Evolutionary conservation across 2,888 invertebrate genomes (phyloP).

Genomic region (Lasioglossum calceatum): DNA sequence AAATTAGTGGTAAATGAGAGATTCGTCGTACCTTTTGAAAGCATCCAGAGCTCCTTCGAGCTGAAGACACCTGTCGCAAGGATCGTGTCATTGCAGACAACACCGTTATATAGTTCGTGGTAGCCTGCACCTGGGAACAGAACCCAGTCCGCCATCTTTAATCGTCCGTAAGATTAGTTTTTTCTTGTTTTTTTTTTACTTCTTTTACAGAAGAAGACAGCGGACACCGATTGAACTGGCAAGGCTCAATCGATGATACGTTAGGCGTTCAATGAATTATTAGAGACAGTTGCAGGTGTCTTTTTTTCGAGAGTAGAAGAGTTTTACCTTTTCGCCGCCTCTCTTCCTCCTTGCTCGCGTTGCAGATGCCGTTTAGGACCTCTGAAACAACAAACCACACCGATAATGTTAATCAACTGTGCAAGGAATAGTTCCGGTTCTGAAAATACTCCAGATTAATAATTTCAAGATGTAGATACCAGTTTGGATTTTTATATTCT

Average conservation of each 20-base stretch:
- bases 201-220: neutral
- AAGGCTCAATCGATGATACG: slow-evolving; percentile 1
- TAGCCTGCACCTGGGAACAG: slow-evolving; percentile 84
- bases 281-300: neutral
- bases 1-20: slow-evolving; percentile 30
- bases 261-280: neutral
- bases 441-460: neutral
- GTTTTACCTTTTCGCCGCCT: slow-evolving; percentile 83
- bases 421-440: neutral
- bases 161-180: slow-evolving; percentile 20
- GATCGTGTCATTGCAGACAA: slow-evolving; percentile 99
- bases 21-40: slow-evolving; percentile 94
- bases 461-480: neutral
- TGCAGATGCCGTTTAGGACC: slow-evolving; percentile 84
- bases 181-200: neutral
- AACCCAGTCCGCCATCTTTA: slow-evolving; percentile 78
- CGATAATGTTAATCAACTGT: slow-evolving; percentile 22
- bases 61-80: slow-evolving; percentile 99
- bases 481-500: neutral
- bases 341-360: slow-evolving; percentile 83
- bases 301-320: neutral
- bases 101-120: slow-evolving; percentile 99
- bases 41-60: slow-evolving; percentile 99
- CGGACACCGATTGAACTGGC: slow-evolving; percentile 7
- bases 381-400: slow-evolving; percentile 79